Percentiles rank a stretch among this genome's conserved stretches.
Conservation (phyloP, 35 echinoderm and acorn worm genomes). For the Heliocidaris erythrogramma region DNA sequence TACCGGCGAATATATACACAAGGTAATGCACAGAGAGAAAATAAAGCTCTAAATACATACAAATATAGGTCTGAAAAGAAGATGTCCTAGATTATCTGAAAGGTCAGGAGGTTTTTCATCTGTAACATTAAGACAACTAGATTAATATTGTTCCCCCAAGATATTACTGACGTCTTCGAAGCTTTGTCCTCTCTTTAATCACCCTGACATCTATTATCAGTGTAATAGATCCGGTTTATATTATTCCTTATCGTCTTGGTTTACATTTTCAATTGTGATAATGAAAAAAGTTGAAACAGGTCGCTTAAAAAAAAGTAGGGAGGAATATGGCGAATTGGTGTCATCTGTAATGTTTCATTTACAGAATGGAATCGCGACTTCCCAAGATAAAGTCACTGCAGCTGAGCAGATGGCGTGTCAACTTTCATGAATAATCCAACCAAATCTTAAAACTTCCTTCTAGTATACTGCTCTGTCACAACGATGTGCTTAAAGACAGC, state of each 20-base stretch:
- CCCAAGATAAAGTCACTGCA: neutral
- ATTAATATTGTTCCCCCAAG: neutral
- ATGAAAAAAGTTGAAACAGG: neutral
- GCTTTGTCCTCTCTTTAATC: neutral
- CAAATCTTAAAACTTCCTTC: neutral
- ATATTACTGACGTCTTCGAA: neutral
- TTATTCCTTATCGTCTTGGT: neutral
- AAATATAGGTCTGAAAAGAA: neutral
- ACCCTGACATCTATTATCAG: neutral
- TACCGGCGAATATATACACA: too few relatives aligned
- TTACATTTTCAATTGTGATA: neutral
- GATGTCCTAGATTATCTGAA: neutral
- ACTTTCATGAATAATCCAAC: neutral
- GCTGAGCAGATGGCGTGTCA: constrained; percentile 13
- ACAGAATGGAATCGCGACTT: neutral
- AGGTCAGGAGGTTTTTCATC: neutral
- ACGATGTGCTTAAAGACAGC: neutral
- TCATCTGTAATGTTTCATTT: too few relatives aligned
- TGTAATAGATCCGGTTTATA: neutral
- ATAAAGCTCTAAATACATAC: neutral
- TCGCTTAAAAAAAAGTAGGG: neutral
- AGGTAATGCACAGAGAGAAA: neutral
- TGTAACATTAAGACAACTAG: neutral
- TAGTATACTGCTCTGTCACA: neutral
- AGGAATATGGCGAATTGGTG: neutral